These are phyloP conservation scores for Hippolais icterina DNA, from an alignment of 2,113 vertebrate species.

Conservation along the genomic window DNA sequence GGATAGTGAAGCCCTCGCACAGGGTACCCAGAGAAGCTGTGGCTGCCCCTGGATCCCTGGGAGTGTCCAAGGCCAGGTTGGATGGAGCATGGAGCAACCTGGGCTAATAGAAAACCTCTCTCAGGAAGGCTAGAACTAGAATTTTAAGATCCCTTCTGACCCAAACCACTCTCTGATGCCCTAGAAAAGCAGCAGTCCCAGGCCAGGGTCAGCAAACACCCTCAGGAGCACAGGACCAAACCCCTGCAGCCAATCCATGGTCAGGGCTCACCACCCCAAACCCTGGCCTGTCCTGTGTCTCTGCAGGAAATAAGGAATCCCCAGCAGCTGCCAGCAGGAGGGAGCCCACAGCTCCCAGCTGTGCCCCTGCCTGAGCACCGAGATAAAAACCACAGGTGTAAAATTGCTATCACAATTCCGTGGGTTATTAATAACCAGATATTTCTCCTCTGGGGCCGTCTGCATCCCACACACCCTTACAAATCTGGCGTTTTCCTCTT, in stretches of 20 bases:
- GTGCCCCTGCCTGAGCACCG: background rate
- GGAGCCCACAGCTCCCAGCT: background rate
- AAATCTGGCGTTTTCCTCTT: background rate
- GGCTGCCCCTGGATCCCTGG: background rate
- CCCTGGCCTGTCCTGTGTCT: rapidly evolving
- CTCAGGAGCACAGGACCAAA: background rate
- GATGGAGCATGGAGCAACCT: background rate
- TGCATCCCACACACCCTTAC: background rate
- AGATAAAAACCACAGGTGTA: background rate
- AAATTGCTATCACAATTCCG: background rate
- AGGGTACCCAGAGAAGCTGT: background rate
- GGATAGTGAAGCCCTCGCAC: rapidly evolving
- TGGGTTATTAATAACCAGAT: background rate
- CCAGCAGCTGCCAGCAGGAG: background rate
- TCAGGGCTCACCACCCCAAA: rapidly evolving
- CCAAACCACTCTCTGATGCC: background rate
- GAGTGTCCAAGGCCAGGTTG: rapidly evolving
- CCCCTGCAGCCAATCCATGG: background rate
- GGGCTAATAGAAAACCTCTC: too few relatives aligned
- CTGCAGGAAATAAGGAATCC: background rate
- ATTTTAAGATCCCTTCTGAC: background rate
- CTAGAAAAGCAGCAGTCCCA: background rate
- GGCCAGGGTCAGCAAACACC: background rate
- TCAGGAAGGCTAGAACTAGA: background rate
- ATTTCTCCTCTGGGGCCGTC: background rate